These are phyloP conservation scores for Micoletzkya japonica DNA, from an alignment of 2,888 invertebrate genomes.

Conservation along the genomic window DNA sequence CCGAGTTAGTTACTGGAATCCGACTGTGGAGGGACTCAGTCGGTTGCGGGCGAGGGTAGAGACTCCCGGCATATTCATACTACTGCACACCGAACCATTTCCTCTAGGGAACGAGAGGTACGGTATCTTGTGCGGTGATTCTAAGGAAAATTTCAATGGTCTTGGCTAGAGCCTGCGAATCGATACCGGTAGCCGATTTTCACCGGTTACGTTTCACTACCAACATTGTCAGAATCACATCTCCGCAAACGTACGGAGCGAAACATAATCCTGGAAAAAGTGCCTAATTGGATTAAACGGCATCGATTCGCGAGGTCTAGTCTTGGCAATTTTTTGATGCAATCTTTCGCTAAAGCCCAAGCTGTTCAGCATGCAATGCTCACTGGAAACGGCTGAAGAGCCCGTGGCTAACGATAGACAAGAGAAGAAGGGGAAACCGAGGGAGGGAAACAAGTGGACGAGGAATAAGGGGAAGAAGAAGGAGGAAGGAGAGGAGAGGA, in stretches of 20 bases:
- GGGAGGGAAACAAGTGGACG: constrained; percentile 14
- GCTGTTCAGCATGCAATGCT: constrained; percentile 23
- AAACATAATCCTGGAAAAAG: too few relatives aligned
- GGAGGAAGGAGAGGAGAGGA: too few relatives aligned
- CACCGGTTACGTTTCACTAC: too few relatives aligned
- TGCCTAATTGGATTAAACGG: too few relatives aligned
- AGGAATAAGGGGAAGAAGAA: constrained; percentile 24
- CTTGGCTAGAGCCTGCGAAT: background rate
- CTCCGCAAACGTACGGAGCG: too few relatives aligned
- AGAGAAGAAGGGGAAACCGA: constrained; percentile 3
- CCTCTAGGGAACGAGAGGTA: constrained; percentile 9
- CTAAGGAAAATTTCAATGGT: too few relatives aligned
- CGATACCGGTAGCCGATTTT: background rate
- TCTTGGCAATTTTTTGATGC: too few relatives aligned
- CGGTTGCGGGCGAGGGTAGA: constrained; percentile 12
- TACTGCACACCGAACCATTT: background rate
- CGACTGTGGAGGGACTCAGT: constrained; percentile 2
- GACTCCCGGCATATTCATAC: constrained; percentile 19
- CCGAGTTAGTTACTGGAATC: constrained; percentile 24
- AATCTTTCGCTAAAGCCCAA: background rate
- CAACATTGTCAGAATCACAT: too few relatives aligned
- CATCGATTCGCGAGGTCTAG: too few relatives aligned
- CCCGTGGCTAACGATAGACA: background rate
- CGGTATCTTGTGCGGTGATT: background rate
- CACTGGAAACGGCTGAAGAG: background rate